Evolutionary conservation across 2,797 vertebrate species (phyloP), one percentile per base, ranked within the genome.

Genomic region (Choloepus didactylus): DNA sequence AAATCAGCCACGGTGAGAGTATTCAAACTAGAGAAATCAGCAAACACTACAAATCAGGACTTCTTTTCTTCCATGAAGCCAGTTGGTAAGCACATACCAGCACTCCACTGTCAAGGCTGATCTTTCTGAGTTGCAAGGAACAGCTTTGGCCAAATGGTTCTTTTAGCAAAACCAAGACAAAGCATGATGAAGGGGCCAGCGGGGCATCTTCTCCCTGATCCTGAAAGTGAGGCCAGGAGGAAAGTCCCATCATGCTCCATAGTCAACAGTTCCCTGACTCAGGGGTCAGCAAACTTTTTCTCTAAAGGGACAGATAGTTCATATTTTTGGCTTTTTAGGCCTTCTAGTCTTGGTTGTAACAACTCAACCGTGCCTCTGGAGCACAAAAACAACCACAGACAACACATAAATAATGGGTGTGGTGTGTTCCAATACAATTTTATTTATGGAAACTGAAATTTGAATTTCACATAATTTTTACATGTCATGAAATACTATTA

Each of bases 401-500:
- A 69, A 38, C 16, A 10, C 0, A 3, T 54, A 29, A 59, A 44
- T 25, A 18, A 29, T n/a, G 62, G 27, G 4, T 3, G 1, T 51
- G 62, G 38, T 25, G 14, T 1, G 23, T 79, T 67, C 49, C 54
- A 79, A 62, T 0, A 90, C 54, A 66, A 76, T 51, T 84, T 54
- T 69, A 69, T 66, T 89, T 89, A 70, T 5, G 21, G 46, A 79
- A 27, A 44, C 62, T 12, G 41, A 84, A 51, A 91, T 83, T 91
- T 66, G 54, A 72, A 86, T 87, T 92, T 91, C 51, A 38, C 38
- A 31, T 73, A 56, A 89, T 59, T 80, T 95, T 38, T n/a, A 54
- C 35, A 76, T 46, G 59, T 76, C 88, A 89, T 46, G 60, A 90
- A 75, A 66, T 75, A 70, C 5, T 81, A 31, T 77, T 83, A 23